phyloP scores from a whole-genome alignment of 1,140 invertebrate genomes.

The Xylocopa sonorina region DNA sequence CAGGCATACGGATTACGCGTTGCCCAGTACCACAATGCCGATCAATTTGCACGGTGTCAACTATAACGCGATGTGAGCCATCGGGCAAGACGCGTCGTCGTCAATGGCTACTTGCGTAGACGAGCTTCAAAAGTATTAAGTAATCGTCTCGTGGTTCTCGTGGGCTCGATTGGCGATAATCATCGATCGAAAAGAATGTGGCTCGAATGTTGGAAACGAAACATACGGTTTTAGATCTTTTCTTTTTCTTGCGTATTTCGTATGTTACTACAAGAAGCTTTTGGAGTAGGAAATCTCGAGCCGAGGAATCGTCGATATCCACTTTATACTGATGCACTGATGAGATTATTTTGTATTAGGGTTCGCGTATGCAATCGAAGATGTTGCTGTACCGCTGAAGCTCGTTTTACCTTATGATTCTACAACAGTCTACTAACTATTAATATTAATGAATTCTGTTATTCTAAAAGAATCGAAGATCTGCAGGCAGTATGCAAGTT shows the following conservation, averaged over 20 bases:
- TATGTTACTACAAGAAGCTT: slow-evolving; percentile 26
- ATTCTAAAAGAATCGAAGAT: background rate
- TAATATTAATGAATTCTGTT: too few relatives aligned
- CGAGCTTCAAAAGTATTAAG: slow-evolving; percentile 58
- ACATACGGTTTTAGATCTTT: slow-evolving; percentile 28
- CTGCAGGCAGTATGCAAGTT: background rate
- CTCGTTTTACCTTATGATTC: background rate
- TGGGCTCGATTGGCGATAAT: background rate
- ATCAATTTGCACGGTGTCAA: slow-evolving; percentile 88
- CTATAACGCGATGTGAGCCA: slow-evolving; percentile 87
- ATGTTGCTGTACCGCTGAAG: background rate
- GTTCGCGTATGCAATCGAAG: background rate
- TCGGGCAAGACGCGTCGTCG: slow-evolving; percentile 34
- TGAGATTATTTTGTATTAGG: slow-evolving; percentile 32
- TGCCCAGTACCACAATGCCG: slow-evolving; percentile 82
- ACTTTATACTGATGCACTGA: slow-evolving; percentile 20
- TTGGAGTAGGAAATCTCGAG: slow-evolving; percentile 6
- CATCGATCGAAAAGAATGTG: background rate
- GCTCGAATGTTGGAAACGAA: background rate
- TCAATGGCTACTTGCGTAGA: slow-evolving; percentile 61
- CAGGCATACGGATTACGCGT: slow-evolving; percentile 76
- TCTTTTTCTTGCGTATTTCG: slow-evolving; percentile 20
- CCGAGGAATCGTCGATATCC: background rate
- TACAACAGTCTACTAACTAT: too few relatives aligned
- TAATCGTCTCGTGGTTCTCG: background rate